Percentiles rank a stretch among this genome's conserved stretches.
phyloP scores from a whole-genome alignment of 1,140 invertebrate genomes.

The Drosophila grimshawi region DNA sequence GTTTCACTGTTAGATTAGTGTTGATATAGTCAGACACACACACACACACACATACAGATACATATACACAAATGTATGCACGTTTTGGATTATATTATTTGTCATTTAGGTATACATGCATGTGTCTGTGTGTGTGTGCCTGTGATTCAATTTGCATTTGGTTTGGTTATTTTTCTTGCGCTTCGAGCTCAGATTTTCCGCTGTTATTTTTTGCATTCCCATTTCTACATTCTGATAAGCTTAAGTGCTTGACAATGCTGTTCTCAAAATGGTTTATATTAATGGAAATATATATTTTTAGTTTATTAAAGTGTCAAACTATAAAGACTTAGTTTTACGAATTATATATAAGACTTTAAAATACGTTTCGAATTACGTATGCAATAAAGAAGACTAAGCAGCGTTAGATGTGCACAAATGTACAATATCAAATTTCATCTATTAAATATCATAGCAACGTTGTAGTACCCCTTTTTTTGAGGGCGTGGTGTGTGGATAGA shows the following conservation, averaged over 20 bases:
- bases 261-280: constrained; percentile 31
- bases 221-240: constrained; percentile 65
- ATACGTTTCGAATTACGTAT: not conserved
- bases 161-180: constrained; percentile 9
- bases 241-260: constrained; percentile 44
- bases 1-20: constrained; percentile 66
- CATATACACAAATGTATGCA: not conserved
- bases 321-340: no score
- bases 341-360: no score
- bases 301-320: no score
- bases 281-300: not conserved
- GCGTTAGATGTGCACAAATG: not conserved
- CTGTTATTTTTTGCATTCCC: not conserved
- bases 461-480: constrained; percentile 7
- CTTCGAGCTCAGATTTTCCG: not conserved
- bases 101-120: constrained; percentile 8
- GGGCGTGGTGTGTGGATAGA: not conserved
- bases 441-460: constrained; percentile 22
- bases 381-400: not conserved
- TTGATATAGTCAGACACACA: constrained; percentile 9
- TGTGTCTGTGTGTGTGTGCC: constrained; percentile 34
- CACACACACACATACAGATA: constrained; percentile 2
- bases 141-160: constrained; percentile 65
- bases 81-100: constrained; percentile 32
- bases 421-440: constrained; percentile 22